These are phyloP conservation scores for Planiliza haematocheilus DNA, from an alignment of 2,113 vertebrate species.

Conservation along the genomic window DNA sequence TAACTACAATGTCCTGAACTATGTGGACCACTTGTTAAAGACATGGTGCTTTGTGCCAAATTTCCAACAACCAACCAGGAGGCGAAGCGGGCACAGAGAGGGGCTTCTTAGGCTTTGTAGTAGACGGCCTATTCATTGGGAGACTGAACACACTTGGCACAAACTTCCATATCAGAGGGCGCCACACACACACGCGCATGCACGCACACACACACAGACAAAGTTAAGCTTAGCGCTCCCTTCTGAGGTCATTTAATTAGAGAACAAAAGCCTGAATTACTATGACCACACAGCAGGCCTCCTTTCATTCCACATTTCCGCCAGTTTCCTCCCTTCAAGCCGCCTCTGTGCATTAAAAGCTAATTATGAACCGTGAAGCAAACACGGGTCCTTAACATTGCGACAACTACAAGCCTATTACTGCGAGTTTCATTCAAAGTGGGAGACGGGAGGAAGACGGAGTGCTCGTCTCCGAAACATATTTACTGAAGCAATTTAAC, in stretches of 20 bases:
- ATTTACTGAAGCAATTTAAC: constrained; percentile 79
- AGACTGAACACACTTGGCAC: constrained; percentile 65
- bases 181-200: constrained; percentile 14
- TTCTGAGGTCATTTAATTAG: constrained; percentile 80
- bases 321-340: constrained; percentile 62
- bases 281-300: constrained; percentile 72
- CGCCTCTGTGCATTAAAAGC: constrained; percentile 71
- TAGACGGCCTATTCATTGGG: constrained; percentile 65
- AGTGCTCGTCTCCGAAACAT: constrained; percentile 52
- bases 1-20: constrained; percentile 54
- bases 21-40: constrained; percentile 65
- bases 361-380: constrained; percentile 80
- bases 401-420: constrained; percentile 80
- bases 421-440: constrained; percentile 61
- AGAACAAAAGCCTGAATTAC: constrained; percentile 81
- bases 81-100: constrained; percentile 35
- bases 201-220: constrained; percentile 52
- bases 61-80: constrained; percentile 62
- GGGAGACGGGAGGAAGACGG: constrained; percentile 49
- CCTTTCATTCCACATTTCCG: constrained; percentile 72
- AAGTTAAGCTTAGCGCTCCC: constrained; percentile 64
- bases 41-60: constrained; percentile 53
- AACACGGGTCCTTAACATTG: constrained; percentile 78
- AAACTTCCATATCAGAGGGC: constrained; percentile 62
- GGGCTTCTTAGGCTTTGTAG: constrained; percentile 64